Base-by-base conservation (phyloP, 2,797 vertebrate genomes). In the Tadarida brasiliensis region DNA sequence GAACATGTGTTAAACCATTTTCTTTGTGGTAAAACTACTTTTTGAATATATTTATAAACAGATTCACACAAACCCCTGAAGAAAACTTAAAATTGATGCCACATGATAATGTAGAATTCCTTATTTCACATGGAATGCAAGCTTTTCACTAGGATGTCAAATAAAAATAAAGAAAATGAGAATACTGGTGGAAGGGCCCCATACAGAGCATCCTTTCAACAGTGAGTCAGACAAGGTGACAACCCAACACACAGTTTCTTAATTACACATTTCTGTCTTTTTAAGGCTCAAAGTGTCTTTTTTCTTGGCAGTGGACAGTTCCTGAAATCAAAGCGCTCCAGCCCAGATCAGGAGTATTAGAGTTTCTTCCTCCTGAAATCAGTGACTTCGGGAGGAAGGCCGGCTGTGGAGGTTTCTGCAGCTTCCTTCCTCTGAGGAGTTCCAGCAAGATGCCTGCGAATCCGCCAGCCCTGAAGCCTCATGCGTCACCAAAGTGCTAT, bases 241-340 rank as follows among this genome's bases (percentile, higher is more conserved):
- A 33, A 0, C 24, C 30, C 3, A 22, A 28, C 33, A 84, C 35
- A 28, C 3, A 33, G 39, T 39, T 65, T 85, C 61, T 88, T 92
- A 88, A 92, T 86, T 47, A 68, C 17, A 74, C 68, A n/a, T 12
- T 47, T 93, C 71, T 91, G 61, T 61, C 54, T 88, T 87, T 74
- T 19, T 87, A 57, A 89, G 68, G 81, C 61, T 94, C 92, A n/a
- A 88, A n/a, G n/a, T 65, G 59, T 26, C 71, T 90, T 91, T 94
- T 74, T 51, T 51, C 44, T 77, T 28, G 84, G 88, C 87, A 19
- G 14, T n/a, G 90, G 84, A 33, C 77, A 84, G 65, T 88, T 92
- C 57, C 68, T 87, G 85, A 82, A 94, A 77, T 90, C 76, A 77
- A 91, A 89, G 85, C 0, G 0, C 89, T 94, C 77, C 33, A 68